These are phyloP conservation scores for Cossypha polioptera DNA, from an alignment of 2,797 vertebrate genomes.

Conservation along the genomic window DNA sequence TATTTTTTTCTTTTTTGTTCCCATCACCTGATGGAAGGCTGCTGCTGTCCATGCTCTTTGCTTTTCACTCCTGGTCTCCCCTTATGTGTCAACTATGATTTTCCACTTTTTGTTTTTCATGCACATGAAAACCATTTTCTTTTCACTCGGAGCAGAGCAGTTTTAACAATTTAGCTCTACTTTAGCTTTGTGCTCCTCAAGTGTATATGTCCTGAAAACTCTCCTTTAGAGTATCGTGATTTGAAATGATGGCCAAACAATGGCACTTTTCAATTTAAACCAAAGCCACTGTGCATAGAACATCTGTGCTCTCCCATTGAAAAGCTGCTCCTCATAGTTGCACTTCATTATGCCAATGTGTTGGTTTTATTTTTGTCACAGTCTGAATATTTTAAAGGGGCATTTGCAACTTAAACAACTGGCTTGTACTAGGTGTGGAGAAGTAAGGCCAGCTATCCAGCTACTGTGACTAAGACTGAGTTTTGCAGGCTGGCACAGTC, in stretches of 20 bases:
- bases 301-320: slow-evolving; percentile 34
- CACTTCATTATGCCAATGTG: background rate
- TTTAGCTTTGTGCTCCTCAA: background rate
- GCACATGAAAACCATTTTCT: background rate
- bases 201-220: background rate
- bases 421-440: background rate
- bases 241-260: slow-evolving; percentile 1
- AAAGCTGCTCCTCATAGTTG: background rate
- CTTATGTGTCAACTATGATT: background rate
- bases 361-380: background rate
- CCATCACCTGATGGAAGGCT: background rate
- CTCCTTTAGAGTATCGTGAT: background rate
- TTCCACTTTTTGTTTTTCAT: background rate
- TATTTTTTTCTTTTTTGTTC: rapidly evolving
- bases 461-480: background rate
- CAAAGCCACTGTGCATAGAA: background rate
- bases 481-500: background rate
- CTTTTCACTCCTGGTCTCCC: background rate
- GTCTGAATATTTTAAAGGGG: background rate
- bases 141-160: background rate
- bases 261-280: slow-evolving; percentile 22
- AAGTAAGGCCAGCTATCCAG: background rate
- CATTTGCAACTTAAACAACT: background rate
- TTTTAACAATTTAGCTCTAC: background rate
- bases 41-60: background rate